phyloP scores from a whole-genome alignment of 1,140 invertebrate genomes.

The Gryon sp. region DNA sequence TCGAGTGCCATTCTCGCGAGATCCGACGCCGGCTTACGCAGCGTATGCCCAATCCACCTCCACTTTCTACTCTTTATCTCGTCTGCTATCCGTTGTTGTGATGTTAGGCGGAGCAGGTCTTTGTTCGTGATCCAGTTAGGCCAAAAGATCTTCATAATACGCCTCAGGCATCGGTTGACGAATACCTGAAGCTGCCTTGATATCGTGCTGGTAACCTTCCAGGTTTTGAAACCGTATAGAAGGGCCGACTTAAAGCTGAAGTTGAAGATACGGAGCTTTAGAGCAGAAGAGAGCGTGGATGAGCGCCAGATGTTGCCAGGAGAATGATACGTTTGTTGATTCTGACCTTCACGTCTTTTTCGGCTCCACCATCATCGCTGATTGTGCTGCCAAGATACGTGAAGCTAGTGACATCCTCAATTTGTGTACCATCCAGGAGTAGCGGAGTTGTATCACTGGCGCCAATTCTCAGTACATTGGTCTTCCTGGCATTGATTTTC shows the following conservation, averaged over 20 bases:
- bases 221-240: constrained; percentile 9
- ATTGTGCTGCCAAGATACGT: not conserved
- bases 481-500: constrained; percentile 19
- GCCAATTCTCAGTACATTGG: constrained; percentile 18
- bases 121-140: constrained; percentile 9
- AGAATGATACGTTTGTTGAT: constrained; percentile 11
- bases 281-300: not conserved
- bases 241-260: constrained; percentile 7
- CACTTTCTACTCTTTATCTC: constrained; percentile 11
- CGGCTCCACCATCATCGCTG: not conserved
- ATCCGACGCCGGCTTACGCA: not conserved
- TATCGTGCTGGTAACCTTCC: not conserved
- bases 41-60: constrained; percentile 14
- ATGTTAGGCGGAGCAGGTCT: constrained; percentile 1
- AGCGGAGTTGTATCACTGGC: not conserved
- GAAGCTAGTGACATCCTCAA: not conserved
- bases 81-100: not conserved
- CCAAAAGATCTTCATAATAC: constrained; percentile 25
- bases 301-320: constrained; percentile 8
- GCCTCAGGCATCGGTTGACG: constrained; percentile 7
- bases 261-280: constrained; percentile 9
- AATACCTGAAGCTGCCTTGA: constrained; percentile 1
- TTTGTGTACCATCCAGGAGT: not conserved
- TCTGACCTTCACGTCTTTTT: constrained; percentile 13
- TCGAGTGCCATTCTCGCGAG: constrained; percentile 5